phyloP scores from a whole-genome alignment of 2,113 vertebrate genomes.

The Ictalurus punctatus region DNA sequence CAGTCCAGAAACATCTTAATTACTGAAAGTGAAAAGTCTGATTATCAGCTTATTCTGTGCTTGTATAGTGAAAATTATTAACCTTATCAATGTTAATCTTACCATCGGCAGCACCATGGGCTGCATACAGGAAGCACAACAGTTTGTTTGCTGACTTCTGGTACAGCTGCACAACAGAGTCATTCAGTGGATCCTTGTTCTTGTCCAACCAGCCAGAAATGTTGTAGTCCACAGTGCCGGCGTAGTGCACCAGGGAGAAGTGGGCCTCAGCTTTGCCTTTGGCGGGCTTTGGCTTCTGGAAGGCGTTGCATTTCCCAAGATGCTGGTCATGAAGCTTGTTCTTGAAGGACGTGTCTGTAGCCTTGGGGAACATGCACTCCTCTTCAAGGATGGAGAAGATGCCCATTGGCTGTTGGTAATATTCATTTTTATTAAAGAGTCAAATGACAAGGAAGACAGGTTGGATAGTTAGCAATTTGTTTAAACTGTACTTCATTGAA shows the following conservation, averaged over 20 bases:
- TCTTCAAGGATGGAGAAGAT: too few relatives aligned
- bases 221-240: slow-evolving; percentile 82
- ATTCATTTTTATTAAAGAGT: too few relatives aligned
- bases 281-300: slow-evolving; percentile 80
- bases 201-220: slow-evolving; percentile 83
- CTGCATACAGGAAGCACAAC: slow-evolving; percentile 73
- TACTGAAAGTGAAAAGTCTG: too few relatives aligned
- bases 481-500: too few relatives aligned
- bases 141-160: slow-evolving; percentile 82
- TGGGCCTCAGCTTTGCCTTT: slow-evolving; percentile 80
- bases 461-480: too few relatives aligned
- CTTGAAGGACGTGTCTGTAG: too few relatives aligned
- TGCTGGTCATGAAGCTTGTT: too few relatives aligned
- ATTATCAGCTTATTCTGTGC: too few relatives aligned
- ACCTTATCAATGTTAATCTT: not conserved
- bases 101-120: slow-evolving; percentile 61
- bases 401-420: too few relatives aligned
- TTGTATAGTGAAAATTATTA: too few relatives aligned
- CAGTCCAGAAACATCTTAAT: not conserved
- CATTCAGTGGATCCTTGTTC: slow-evolving; percentile 84
- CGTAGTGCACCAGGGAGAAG: slow-evolving; percentile 79
- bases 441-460: too few relatives aligned
- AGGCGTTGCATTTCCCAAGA: not conserved
- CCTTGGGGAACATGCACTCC: too few relatives aligned
- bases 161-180: slow-evolving; percentile 80